Conservation (phyloP, 2,888 invertebrate genomes). For the Chymomyza procnemis region DNA sequence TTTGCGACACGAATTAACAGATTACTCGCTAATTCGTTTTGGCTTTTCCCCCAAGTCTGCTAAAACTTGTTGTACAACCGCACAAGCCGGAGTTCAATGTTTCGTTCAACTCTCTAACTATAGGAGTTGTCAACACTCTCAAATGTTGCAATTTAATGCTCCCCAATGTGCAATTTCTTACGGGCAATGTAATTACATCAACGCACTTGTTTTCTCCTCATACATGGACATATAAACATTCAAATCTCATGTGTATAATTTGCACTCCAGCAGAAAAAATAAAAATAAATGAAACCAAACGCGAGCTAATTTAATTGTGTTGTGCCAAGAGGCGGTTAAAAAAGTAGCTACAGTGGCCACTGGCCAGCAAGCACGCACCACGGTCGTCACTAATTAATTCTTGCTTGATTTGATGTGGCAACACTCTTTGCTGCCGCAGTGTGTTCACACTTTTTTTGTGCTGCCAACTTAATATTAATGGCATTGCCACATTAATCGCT, state of each 20-base stretch:
- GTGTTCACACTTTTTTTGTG: too few species aligned
- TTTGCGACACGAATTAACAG: background rate
- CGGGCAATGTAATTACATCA: constrained; percentile 55
- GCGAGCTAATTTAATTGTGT: constrained; percentile 27
- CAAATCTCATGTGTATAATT: constrained; percentile 53
- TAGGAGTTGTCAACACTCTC: background rate
- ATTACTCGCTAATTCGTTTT: background rate
- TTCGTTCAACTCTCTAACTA: background rate
- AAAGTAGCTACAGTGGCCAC: background rate
- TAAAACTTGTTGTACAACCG: background rate
- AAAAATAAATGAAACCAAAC: background rate
- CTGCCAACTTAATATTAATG: too few species aligned
- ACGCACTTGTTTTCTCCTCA: constrained; percentile 34
- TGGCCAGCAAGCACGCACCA: background rate
- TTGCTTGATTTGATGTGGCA: too few species aligned
- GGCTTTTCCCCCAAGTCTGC: background rate
- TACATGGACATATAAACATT: constrained; percentile 16
- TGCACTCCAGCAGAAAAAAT: constrained; percentile 6
- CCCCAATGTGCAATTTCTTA: constrained; percentile 41
- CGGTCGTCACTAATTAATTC: too few species aligned
- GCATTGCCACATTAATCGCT: too few species aligned
- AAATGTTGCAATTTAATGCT: constrained; percentile 14
- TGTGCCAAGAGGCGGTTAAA: constrained; percentile 10
- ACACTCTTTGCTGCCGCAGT: too few species aligned
- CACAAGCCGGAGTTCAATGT: background rate